Evolutionary conservation across 37 sponge, comb jelly and placozoan genomes (phyloP).

Genomic region (Spongilla lacustris): DNA sequence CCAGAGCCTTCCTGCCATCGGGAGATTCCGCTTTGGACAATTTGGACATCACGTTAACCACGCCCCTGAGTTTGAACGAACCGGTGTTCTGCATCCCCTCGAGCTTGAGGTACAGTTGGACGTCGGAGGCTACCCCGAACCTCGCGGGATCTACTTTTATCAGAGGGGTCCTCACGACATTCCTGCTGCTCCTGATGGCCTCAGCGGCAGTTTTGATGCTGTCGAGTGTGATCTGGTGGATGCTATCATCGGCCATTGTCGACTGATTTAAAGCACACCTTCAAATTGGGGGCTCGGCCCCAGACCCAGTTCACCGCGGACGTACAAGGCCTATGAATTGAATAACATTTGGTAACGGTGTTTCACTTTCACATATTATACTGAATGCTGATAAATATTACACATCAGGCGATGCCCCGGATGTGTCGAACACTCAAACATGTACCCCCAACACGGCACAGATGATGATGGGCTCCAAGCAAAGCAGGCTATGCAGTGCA

Average conservation of each 20-base stretch:
- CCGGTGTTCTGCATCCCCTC: constrained; percentile 65
- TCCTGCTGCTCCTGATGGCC: constrained; percentile 3
- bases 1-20: constrained; percentile 24
- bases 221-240: background rate
- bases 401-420: no score
- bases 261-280: no score
- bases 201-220: constrained; percentile 28
- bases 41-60: constrained; percentile 30
- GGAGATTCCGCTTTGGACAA: background rate
- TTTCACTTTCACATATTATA: no score
- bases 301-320: no score
- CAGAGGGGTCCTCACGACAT: constrained; percentile 48
- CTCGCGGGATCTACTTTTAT: constrained; percentile 15
- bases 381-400: no score
- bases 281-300: no score
- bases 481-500: no score
- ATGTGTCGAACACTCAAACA: no score
- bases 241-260: background rate
- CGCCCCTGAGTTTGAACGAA: constrained; percentile 63
- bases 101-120: constrained; percentile 44
- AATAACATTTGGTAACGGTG: no score
- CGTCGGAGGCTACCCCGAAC: constrained; percentile 22
- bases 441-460: no score
- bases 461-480: no score
- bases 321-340: no score